phyloP scores from a whole-genome alignment of 1,140 invertebrate genomes.

The Theocolax elegans region DNA sequence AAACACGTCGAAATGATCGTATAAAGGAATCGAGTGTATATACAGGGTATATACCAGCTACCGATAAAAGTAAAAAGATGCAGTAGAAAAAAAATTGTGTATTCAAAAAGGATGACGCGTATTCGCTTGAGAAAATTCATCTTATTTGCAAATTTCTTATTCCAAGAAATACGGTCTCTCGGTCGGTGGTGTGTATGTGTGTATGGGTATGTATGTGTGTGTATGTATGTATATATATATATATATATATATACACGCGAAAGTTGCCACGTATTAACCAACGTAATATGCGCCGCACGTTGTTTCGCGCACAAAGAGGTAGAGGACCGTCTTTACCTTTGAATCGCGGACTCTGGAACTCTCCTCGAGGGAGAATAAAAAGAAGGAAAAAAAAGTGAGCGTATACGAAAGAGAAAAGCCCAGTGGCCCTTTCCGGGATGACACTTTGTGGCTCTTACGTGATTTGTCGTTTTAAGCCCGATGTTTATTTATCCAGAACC shows the following conservation, averaged over 20 bases:
- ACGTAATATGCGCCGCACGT: background rate
- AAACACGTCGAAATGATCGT: too few relatives aligned
- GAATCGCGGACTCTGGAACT: background rate
- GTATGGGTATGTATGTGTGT: too few relatives aligned
- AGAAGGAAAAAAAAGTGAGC: background rate
- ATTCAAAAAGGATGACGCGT: background rate
- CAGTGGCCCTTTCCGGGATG: background rate
- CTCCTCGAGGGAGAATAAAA: background rate
- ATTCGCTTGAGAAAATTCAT: conserved; percentile 16
- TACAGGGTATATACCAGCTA: too few relatives aligned
- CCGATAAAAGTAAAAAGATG: background rate
- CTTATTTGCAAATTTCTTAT: conserved; percentile 19
- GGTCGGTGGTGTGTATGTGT: background rate
- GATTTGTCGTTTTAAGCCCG: conserved; percentile 14
- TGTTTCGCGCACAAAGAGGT: background rate
- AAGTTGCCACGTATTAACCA: background rate
- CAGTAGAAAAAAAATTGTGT: background rate
- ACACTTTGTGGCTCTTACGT: conserved; percentile 7
- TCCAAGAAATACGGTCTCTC: conserved; percentile 1
- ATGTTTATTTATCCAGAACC: conserved; percentile 6
- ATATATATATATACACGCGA: too few relatives aligned
- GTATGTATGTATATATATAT: too few relatives aligned
- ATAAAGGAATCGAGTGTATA: too few relatives aligned
- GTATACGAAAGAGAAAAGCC: background rate
- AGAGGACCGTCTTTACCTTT: background rate